Percentiles rank a stretch among this genome's conserved stretches.
Conservation (phyloP, 2,888 invertebrate species). For the Eudasyphora cyanicolor region DNA sequence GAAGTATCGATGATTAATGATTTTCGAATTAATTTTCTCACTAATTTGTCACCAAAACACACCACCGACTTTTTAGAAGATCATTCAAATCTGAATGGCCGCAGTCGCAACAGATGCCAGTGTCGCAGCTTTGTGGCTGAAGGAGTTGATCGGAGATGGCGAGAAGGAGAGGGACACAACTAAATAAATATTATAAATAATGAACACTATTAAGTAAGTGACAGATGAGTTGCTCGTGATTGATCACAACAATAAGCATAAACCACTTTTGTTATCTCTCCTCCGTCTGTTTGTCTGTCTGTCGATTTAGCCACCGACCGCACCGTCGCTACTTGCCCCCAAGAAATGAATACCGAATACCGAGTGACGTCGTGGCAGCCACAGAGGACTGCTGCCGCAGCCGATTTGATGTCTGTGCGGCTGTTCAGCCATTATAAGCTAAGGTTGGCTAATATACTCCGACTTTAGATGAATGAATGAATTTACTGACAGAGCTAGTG, state of each 20-base stretch:
- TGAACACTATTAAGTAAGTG: slow-evolving; percentile 69
- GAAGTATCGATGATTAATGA: slow-evolving; percentile 53
- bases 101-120: slow-evolving; percentile 33
- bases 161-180: background rate
- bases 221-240: slow-evolving; percentile 70
- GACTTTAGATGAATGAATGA: background rate
- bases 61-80: slow-evolving; percentile 28
- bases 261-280: slow-evolving; percentile 59
- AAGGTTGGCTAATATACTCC: slow-evolving; percentile 1
- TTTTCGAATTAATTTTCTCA: slow-evolving; percentile 41
- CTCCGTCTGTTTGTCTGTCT: background rate
- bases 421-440: background rate
- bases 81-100: slow-evolving; percentile 26
- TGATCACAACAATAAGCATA: slow-evolving; percentile 66
- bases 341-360: too few relatives aligned
- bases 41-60: slow-evolving; percentile 60
- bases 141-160: slow-evolving; percentile 4
- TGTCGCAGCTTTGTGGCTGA: background rate
- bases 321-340: slow-evolving; percentile 3
- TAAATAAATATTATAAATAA: slow-evolving; percentile 67
- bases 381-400: background rate
- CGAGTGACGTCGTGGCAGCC: background rate
- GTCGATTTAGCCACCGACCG: slow-evolving; percentile 23
- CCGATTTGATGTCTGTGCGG: slow-evolving; percentile 27
- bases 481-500: slow-evolving; percentile 7